phyloP scores from a whole-genome alignment of 2,113 vertebrate species.

The Cromileptes altivelis region DNA sequence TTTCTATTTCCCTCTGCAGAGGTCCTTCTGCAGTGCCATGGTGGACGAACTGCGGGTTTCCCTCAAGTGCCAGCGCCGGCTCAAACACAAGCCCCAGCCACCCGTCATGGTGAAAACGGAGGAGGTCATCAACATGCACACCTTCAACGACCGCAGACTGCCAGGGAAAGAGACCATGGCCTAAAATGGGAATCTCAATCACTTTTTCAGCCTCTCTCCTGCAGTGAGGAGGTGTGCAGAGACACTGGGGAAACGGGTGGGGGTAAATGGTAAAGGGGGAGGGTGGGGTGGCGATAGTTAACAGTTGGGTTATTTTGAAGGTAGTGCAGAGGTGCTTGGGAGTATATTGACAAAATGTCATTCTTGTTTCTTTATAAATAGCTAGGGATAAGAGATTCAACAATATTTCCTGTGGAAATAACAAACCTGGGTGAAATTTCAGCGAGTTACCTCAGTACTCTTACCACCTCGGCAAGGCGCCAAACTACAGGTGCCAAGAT shows the following conservation, averaged over 20 bases:
- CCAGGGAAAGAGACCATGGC: constrained; percentile 99
- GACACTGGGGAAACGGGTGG: constrained; percentile 61
- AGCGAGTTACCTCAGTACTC: constrained; percentile 96
- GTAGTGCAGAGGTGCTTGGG: constrained; percentile 84
- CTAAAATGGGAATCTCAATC: constrained; percentile 81
- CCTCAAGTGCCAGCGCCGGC: constrained; percentile 96
- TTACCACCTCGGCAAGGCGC: constrained; percentile 90
- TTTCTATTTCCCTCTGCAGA: constrained; percentile 79
- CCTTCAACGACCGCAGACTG: constrained; percentile 99
- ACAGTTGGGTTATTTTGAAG: constrained; percentile 42
- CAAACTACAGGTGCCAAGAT: constrained; percentile 73
- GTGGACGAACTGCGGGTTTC: constrained; percentile 97
- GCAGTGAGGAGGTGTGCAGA: constrained; percentile 55
- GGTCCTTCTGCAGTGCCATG: constrained; percentile 99
- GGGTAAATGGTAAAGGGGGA: constrained; percentile 63
- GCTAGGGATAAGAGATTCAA: constrained; percentile 86
- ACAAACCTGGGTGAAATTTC: constrained; percentile 94
- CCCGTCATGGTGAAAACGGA: constrained; percentile 98
- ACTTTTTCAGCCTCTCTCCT: constrained; percentile 55
- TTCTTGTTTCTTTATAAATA: constrained; percentile 91
- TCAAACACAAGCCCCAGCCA: constrained; percentile 98
- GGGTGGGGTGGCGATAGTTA: constrained; percentile 2
- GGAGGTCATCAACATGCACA: constrained; percentile 99
- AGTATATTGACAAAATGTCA: constrained; percentile 89
- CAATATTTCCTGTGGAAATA: constrained; percentile 99